phyloP scores from a whole-genome alignment of 2,888 invertebrate genomes.

The Drosophila setosimentum region DNA sequence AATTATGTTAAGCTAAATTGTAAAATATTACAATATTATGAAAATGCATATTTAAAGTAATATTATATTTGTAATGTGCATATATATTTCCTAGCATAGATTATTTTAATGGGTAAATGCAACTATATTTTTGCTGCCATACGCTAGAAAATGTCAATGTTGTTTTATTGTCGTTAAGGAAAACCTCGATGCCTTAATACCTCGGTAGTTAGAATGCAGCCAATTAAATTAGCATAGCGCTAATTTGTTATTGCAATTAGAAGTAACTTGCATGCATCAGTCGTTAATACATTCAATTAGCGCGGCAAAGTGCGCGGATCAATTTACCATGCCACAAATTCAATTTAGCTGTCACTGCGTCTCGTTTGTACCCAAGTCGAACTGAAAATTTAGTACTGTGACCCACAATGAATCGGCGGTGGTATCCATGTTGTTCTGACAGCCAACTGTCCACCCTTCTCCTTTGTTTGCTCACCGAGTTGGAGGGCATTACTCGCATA shows the following conservation, averaged over 20 bases:
- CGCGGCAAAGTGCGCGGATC: slow-evolving; percentile 51
- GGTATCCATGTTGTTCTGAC: slow-evolving; percentile 7
- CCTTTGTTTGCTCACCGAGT: slow-evolving; percentile 35
- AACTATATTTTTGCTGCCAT: neutral
- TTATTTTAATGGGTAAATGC: neutral
- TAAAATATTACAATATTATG: slow-evolving; percentile 3
- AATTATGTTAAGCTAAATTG: slow-evolving; percentile 13
- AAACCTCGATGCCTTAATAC: neutral
- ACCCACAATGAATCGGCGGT: slow-evolving; percentile 55
- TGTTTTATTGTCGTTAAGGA: neutral
- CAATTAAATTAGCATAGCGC: slow-evolving; percentile 12
- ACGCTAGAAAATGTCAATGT: neutral
- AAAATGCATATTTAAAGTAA: neutral
- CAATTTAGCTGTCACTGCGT: slow-evolving; percentile 63
- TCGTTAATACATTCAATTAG: slow-evolving; percentile 72
- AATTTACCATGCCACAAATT: slow-evolving; percentile 64
- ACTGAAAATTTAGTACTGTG: slow-evolving; percentile 67
- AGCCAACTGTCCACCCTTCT: neutral
- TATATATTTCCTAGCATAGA: neutral
- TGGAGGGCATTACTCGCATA: slow-evolving; percentile 12
- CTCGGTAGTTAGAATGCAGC: neutral
- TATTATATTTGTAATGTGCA: neutral
- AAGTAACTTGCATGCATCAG: slow-evolving; percentile 21
- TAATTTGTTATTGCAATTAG: slow-evolving; percentile 23
- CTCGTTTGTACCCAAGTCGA: slow-evolving; percentile 58